phyloP scores from a whole-genome alignment of 2,797 vertebrate genomes.

The Apogon talboti region DNA sequence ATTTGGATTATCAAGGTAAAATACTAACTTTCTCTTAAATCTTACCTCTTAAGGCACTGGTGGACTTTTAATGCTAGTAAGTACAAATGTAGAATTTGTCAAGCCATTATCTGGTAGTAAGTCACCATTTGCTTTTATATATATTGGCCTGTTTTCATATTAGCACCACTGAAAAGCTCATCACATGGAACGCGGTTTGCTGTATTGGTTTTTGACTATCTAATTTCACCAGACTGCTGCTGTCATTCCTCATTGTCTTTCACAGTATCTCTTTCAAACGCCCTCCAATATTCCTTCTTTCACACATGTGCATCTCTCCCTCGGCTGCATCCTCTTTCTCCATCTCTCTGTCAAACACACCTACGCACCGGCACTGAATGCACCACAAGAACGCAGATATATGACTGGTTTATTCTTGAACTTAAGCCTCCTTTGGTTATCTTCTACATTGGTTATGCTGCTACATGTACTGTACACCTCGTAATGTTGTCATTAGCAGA shows the following conservation, averaged over 20 bases:
- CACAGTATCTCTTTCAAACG: slow-evolving; percentile 33
- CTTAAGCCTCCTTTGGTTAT: slow-evolving; percentile 53
- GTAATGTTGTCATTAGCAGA: slow-evolving; percentile 71
- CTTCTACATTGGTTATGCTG: slow-evolving; percentile 49
- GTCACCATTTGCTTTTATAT: slow-evolving; percentile 17
- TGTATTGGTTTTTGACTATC: slow-evolving; percentile 30
- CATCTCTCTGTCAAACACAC: slow-evolving; percentile 39
- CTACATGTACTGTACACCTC: slow-evolving; percentile 61
- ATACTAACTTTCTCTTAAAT: neutral
- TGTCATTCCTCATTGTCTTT: slow-evolving; percentile 43
- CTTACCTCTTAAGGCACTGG: neutral
- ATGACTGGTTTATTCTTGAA: slow-evolving; percentile 56
- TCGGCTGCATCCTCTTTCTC: neutral
- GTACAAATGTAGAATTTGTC: neutral
- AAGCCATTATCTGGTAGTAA: neutral
- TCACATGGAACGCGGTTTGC: slow-evolving; percentile 10
- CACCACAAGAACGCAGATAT: slow-evolving; percentile 26
- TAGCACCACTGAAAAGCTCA: neutral
- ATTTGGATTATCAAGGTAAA: neutral
- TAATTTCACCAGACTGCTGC: slow-evolving; percentile 40
- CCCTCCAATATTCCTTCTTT: slow-evolving; percentile 24
- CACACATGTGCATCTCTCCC: slow-evolving; percentile 2
- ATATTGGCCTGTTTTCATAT: slow-evolving; percentile 6
- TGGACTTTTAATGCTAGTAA: neutral
- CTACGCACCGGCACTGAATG: slow-evolving; percentile 42